Conservation (phyloP, 1,140 invertebrate species). For the Drosophila obscura region DNA sequence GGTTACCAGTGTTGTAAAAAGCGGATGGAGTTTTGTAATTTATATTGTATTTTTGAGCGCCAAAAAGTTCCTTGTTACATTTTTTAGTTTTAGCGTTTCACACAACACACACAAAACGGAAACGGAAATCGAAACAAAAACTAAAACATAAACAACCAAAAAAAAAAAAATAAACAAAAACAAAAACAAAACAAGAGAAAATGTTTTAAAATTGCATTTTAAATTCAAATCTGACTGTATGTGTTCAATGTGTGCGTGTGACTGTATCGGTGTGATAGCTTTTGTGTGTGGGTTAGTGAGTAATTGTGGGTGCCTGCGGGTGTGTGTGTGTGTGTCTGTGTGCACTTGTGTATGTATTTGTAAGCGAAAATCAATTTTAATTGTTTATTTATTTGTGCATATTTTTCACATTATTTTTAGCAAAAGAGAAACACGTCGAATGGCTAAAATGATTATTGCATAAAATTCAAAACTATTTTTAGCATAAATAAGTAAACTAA, state of each 20-base stretch:
- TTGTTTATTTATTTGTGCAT: conserved; percentile 74
- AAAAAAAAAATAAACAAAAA: conserved; percentile 25
- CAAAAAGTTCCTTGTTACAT: conserved; percentile 82
- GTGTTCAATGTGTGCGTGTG: conserved; percentile 62
- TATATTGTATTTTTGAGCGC: conserved; percentile 80
- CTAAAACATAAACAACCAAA: conserved; percentile 33
- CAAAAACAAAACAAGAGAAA: conserved; percentile 47
- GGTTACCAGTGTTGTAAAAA: conserved; percentile 66
- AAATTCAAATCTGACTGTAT: conserved; percentile 75
- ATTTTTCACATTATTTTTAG: conserved; percentile 72
- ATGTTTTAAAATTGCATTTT: conserved; percentile 80
- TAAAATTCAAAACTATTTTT: conserved; percentile 65
- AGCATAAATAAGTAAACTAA: conserved; percentile 62
- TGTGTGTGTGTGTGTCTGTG: conserved; percentile 29
- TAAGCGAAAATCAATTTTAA: conserved; percentile 69
- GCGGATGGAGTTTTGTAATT: conserved; percentile 68
- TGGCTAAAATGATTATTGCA: conserved; percentile 45
- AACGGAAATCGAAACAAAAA: conserved; percentile 3
- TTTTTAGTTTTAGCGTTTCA: conserved; percentile 76
- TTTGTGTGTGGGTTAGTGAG: background rate
- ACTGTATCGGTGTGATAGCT: conserved; percentile 15
- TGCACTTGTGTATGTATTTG: conserved; percentile 43
- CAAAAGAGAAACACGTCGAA: conserved; percentile 25
- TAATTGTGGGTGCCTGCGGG: conserved; percentile 20
- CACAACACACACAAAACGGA: conserved; percentile 38